A percentile compares a stretch with the other conserved stretches of the same genome.
These are phyloP conservation scores for Pedetes capensis DNA, from an alignment of 2,113 vertebrate species.

Conservation along the genomic window DNA sequence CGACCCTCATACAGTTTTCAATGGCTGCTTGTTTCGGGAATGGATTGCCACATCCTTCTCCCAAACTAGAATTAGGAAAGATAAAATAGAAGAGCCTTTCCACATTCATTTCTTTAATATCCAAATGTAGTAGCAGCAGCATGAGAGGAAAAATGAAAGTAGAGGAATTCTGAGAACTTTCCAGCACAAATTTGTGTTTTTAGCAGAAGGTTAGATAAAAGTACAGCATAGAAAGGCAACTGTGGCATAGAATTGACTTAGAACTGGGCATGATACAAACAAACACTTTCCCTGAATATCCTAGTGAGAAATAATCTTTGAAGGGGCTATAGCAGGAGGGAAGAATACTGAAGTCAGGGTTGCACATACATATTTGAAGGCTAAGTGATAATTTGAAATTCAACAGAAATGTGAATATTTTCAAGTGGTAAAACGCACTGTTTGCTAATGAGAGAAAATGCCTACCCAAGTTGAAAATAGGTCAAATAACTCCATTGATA, in stretches of 20 bases:
- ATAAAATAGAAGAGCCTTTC: background rate
- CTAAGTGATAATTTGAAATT: conserved; percentile 43
- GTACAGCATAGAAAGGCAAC: background rate
- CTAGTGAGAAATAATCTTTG: background rate
- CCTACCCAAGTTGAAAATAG: conserved; percentile 32
- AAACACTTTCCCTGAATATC: background rate
- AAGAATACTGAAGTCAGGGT: background rate
- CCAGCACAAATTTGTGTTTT: background rate
- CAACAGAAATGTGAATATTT: conserved; percentile 50
- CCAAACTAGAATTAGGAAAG: conserved; percentile 12
- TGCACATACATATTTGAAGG: background rate
- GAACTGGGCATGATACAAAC: background rate
- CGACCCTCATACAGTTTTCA: too few species aligned
- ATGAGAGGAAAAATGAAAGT: background rate
- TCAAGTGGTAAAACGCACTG: conserved; percentile 30
- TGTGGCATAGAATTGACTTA: background rate
- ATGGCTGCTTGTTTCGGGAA: too few species aligned
- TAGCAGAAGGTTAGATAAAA: background rate
- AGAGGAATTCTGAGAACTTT: background rate
- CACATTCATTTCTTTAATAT: background rate
- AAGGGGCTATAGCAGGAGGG: background rate
- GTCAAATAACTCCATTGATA: conserved; percentile 52
- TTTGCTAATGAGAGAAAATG: conserved; percentile 52
- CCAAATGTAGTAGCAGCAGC: background rate
- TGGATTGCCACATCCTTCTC: too few species aligned